Evolutionary conservation across 2,797 vertebrate species (phyloP), one percentile per base, ranked within the genome.

Genomic region (Sebastes hubbsi): DNA sequence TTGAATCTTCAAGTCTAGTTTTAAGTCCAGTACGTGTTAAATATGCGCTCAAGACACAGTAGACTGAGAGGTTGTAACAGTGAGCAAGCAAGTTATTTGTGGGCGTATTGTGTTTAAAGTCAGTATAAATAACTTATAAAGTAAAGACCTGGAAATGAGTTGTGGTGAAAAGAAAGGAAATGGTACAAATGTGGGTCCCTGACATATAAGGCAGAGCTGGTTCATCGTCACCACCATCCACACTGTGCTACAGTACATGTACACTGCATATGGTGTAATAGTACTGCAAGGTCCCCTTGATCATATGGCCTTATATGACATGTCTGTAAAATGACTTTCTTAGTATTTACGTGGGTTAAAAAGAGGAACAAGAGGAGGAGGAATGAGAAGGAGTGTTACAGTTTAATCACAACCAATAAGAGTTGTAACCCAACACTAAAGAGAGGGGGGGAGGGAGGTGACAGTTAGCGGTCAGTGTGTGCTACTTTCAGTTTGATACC

Each of bases 191-290:
- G 7, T 32, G 63, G 70, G 66, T 36, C 34, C 38, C 27, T 27
- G 52, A 78, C 22, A 78, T n/a, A 55, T 72, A 71, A 86, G 74
- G 66, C 82, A 81, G 66, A 73, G 34, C 29, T 56, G 62, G 52
- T 42, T 34, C 36, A 30, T 71, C n/a, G 12, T 58, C 46, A 25
- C 10, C 22, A 30, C 60, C 7, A 29, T 67, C 56, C 8, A 22
- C 66, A 6, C 55, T 59, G 27, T 8, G 5, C 34, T 68, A 22
- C 29, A 77, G n/a, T 24, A 27, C 13, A 60, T 46, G 42, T 18
- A 46, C 42, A 46, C 42, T 46, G 42, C 6, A 64, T 38, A 29
- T 12, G 16, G 10, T 46, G 22, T 56, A 29, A 36, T 42, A 2
- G 24, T 24, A 14, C 22, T 16, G 24, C n/a, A 68, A n/a, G 6